These are phyloP conservation scores for Ataeniobius toweri DNA, from an alignment of 2,797 vertebrate genomes.

Conservation along the genomic window DNA sequence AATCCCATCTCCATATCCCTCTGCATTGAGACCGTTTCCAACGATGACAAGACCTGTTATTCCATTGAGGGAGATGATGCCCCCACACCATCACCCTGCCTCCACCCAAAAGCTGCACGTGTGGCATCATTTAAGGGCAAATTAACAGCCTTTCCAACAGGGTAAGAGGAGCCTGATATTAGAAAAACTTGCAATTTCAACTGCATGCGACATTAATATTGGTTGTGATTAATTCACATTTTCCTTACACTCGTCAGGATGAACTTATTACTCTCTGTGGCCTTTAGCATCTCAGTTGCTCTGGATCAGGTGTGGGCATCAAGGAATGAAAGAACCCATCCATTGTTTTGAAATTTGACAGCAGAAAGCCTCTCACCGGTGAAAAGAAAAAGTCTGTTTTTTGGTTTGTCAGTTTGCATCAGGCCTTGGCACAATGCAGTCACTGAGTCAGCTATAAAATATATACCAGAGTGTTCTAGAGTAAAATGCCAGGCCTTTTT, in stretches of 20 bases:
- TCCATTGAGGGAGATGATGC: not conserved
- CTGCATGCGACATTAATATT: not conserved
- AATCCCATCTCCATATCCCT: not conserved
- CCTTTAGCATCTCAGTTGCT: not conserved
- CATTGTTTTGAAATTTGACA: not conserved
- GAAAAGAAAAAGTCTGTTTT: not conserved
- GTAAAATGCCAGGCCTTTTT: not conserved
- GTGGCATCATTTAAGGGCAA: not conserved
- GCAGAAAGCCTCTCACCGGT: not conserved
- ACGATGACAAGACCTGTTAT: not conserved
- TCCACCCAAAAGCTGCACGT: not conserved
- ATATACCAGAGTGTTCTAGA: not conserved
- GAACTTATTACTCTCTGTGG: not conserved
- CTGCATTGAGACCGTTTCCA: not conserved
- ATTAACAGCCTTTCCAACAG: not conserved
- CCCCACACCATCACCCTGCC: not conserved
- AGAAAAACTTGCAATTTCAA: not conserved
- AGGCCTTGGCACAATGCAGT: not conserved
- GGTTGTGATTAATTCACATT: not conserved
- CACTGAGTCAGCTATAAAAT: not conserved
- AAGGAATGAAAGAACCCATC: not conserved
- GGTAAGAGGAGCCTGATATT: not conserved
- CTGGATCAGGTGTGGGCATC: not conserved
- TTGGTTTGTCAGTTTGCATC: not conserved
- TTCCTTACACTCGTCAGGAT: not conserved